Percentiles rank a stretch among this genome's conserved stretches.
phyloP scores from a whole-genome alignment of 2,888 invertebrate species.

The Baronia brevicornis region DNA sequence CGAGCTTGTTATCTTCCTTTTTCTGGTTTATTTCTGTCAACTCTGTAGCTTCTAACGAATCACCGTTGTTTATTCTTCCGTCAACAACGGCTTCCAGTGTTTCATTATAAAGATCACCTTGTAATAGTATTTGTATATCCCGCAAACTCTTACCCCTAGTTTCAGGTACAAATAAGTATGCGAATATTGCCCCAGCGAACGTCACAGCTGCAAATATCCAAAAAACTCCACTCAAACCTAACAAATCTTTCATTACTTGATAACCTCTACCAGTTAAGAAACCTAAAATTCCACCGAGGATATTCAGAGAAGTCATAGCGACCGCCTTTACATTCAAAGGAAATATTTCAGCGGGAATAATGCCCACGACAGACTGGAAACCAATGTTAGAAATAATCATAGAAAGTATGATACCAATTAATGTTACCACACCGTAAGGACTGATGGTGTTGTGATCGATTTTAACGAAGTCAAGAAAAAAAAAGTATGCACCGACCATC shows the following conservation, averaged over 20 bases:
- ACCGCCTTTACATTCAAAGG: slow-evolving; percentile 72
- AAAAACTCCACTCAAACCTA: slow-evolving; percentile 65
- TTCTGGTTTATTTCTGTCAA: slow-evolving; percentile 12
- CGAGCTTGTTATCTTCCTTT: slow-evolving; percentile 1
- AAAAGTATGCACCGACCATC: slow-evolving; percentile 47
- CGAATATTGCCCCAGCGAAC: slow-evolving; percentile 61
- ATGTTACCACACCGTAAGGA: slow-evolving; percentile 44
- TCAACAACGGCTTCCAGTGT: slow-evolving; percentile 18
- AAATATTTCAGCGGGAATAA: slow-evolving; percentile 69
- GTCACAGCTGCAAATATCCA: slow-evolving; percentile 58
- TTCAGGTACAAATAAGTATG: slow-evolving; percentile 68
- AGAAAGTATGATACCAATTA: slow-evolving; percentile 51
- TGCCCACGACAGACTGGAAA: slow-evolving; percentile 58
- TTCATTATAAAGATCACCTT: slow-evolving; percentile 43
- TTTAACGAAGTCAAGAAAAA: slow-evolving; percentile 36
- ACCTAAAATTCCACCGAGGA: slow-evolving; percentile 61
- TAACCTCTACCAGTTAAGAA: slow-evolving; percentile 67
- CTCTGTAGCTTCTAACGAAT: slow-evolving; percentile 15
- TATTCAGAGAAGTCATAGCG: slow-evolving; percentile 61
- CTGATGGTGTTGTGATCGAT: slow-evolving; percentile 29
- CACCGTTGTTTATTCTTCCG: slow-evolving; percentile 4
- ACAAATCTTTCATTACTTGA: slow-evolving; percentile 57
- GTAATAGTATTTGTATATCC: slow-evolving; percentile 70
- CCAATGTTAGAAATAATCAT: slow-evolving; percentile 49
- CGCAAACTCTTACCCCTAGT: slow-evolving; percentile 73